Conservation (phyloP, 2,113 vertebrate species). For the Eclectus roratus region DNA sequence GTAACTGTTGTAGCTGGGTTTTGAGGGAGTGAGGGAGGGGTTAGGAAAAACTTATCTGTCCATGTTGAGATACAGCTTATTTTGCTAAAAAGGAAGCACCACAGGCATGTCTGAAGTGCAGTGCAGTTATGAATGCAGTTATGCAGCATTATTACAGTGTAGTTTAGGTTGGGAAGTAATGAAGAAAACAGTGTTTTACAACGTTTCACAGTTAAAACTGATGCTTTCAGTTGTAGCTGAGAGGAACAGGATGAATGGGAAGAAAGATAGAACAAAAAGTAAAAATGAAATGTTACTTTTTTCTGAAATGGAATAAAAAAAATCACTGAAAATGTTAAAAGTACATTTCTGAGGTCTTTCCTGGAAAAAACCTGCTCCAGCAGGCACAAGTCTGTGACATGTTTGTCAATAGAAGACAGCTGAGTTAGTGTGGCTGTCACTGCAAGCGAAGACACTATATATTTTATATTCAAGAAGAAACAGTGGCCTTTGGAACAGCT, state of each 20-base stretch:
- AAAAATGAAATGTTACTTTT: background rate
- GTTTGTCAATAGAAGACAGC: background rate
- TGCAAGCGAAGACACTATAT: background rate
- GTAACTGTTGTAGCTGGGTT: background rate
- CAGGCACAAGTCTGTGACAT: background rate
- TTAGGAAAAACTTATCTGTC: background rate
- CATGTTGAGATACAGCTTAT: background rate
- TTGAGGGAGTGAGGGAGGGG: background rate
- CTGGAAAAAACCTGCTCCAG: background rate
- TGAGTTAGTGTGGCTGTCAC: background rate
- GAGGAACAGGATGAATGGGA: background rate
- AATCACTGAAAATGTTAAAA: background rate
- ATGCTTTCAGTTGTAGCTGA: background rate
- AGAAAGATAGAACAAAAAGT: background rate
- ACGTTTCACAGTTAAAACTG: background rate
- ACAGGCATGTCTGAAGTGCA: background rate
- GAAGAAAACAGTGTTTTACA: background rate
- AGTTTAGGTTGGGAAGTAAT: background rate
- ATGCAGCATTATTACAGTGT: background rate
- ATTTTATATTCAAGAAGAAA: conserved; percentile 15
- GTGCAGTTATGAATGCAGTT: background rate
- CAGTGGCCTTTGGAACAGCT: background rate
- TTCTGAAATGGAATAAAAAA: background rate
- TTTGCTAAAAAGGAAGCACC: background rate
- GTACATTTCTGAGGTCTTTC: background rate